phyloP scores from a whole-genome alignment of 2,888 invertebrate species.

The Boloria euphrosyne region DNA sequence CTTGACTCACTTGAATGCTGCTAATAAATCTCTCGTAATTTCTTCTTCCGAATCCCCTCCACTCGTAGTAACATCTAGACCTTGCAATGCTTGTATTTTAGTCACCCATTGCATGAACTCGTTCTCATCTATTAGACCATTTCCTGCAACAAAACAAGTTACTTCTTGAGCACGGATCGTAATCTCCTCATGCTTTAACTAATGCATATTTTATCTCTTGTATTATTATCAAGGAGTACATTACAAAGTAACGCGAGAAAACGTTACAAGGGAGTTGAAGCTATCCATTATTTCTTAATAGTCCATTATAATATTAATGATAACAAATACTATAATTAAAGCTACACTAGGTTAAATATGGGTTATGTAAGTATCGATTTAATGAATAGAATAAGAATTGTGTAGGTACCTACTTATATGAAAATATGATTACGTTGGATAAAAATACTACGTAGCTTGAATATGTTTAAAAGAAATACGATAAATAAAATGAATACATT shows the following conservation, averaged over 20 bases:
- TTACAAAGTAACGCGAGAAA: not conserved
- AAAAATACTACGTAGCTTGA: not conserved
- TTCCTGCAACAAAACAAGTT: conserved; percentile 75
- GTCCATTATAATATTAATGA: no score
- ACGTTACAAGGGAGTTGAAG: not conserved
- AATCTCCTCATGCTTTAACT: conserved; percentile 10
- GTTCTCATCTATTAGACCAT: conserved; percentile 88
- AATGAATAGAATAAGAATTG: no score
- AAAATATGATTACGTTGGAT: not conserved
- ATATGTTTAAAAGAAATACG: no score
- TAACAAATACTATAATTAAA: no score
- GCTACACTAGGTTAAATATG: no score
- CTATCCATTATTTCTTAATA: not conserved
- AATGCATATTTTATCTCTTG: conserved; percentile 10
- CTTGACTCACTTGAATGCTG: conserved; percentile 87
- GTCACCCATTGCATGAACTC: conserved; percentile 91
- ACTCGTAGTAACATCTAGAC: conserved; percentile 79
- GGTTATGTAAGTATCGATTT: no score
- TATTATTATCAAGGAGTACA: conserved; percentile 4
- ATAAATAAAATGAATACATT: no score
- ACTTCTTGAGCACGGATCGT: not conserved
- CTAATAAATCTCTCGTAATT: conserved; percentile 89
- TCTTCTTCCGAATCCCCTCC: conserved; percentile 84
- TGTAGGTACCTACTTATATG: no score
- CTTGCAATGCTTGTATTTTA: conserved; percentile 86